These are phyloP conservation scores for Esox niger DNA, from an alignment of 2,113 vertebrate genomes.

Conservation along the genomic window DNA sequence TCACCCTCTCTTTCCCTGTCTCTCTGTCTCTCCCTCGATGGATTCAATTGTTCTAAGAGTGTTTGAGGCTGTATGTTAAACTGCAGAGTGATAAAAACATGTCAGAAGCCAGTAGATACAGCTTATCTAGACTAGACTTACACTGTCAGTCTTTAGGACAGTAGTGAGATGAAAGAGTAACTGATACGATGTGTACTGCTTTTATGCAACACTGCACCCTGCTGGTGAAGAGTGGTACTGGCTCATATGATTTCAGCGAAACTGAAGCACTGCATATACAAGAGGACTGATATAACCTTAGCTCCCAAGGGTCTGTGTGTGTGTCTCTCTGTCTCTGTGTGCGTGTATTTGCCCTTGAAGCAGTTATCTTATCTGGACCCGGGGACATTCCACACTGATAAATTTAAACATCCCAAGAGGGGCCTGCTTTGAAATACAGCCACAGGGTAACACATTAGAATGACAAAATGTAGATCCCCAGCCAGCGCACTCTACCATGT, in stretches of 20 bases:
- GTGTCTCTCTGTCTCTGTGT: slow-evolving; percentile 31
- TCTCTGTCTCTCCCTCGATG: slow-evolving; percentile 37
- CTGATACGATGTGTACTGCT: slow-evolving; percentile 45
- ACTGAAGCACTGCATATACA: slow-evolving; percentile 26
- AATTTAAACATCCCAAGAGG: slow-evolving; percentile 80
- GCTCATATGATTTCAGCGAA: slow-evolving; percentile 8
- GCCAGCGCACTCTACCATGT: slow-evolving; percentile 35
- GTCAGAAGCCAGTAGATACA: slow-evolving; percentile 56
- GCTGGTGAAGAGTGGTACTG: slow-evolving; percentile 51
- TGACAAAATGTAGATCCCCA: slow-evolving; percentile 59
- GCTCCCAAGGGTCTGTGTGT: slow-evolving; percentile 46
- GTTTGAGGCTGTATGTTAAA: slow-evolving; percentile 49
- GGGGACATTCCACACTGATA: slow-evolving; percentile 74
- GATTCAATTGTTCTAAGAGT: slow-evolving; percentile 56
- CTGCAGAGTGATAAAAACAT: slow-evolving; percentile 49
- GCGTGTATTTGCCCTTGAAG: slow-evolving; percentile 75
- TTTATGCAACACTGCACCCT: slow-evolving; percentile 76
- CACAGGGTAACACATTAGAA: slow-evolving; percentile 71
- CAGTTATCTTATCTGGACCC: slow-evolving; percentile 72
- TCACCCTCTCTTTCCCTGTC: no score
- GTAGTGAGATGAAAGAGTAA: slow-evolving; percentile 58
- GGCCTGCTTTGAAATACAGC: slow-evolving; percentile 77
- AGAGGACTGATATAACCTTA: slow-evolving; percentile 54
- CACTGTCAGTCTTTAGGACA: slow-evolving; percentile 61
- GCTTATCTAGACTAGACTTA: slow-evolving; percentile 48